Evolutionary conservation across 2,113 vertebrate species (phyloP), one percentile per base, ranked within the genome.

Genomic region (Hydrolagus affinis): DNA sequence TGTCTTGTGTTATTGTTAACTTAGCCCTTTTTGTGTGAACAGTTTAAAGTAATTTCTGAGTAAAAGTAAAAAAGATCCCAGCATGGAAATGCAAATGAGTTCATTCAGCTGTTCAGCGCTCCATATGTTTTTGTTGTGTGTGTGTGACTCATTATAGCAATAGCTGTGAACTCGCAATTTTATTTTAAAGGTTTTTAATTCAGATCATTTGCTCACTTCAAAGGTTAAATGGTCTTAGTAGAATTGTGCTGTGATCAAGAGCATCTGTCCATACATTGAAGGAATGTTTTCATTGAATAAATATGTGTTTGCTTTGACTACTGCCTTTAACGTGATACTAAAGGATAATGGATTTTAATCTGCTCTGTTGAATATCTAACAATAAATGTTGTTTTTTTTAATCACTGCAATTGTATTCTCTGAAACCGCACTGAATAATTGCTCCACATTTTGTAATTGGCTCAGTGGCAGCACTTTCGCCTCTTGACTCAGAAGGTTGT

Each of bases 311-410:
- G 32, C 78, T 83, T 83, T 83, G 60, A 83, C 32, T 30, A 23
- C 78, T 83, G 78, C 78, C 60, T 83, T 66, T 66, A 62, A 83
- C 25, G 7, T 59, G 77, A 56, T 66, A 66, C 66, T 66, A 17
- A 66, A 30, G 60, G 30, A 83, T 19, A 62, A 28, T 66, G 60
- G n/a, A 66, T 83, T 83, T 83, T 83, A 83, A 83, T 30, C 77
- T 30, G 77, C 77, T 66, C 21, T 83, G 60, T 66, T 21, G 25
- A 23, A 83, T 83, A 64, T 66, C 62, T 64, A 83, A 66, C 77
- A 83, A 66, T 83, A 83, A 66, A 83, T 19, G 78, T 83, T 59
- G 78, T 66, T 83, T 83, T 83, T 83, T 83, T 14, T 66, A 44
- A 83, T 66, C 25, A 19, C 15, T 0, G 14, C 25, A 83, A 83